Percentiles rank a stretch among this genome's conserved stretches.
Conservation (phyloP, 2,797 vertebrate genomes). For the Margarornis squamiger region DNA sequence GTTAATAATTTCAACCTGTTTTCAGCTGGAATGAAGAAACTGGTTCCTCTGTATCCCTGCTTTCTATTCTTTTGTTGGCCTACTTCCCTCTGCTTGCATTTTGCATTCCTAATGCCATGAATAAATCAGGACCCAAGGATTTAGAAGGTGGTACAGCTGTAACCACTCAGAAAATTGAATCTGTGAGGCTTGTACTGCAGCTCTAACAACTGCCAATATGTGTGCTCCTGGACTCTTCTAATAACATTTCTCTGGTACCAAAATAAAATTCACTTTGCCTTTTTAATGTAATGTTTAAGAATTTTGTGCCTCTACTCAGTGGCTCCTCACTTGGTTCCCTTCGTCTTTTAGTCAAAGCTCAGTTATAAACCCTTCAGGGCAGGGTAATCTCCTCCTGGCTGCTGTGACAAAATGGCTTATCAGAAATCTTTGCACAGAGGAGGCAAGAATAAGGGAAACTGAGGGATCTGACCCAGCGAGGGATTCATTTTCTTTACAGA, state of each 20-base stretch:
- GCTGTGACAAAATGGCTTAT: not conserved
- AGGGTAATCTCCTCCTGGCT: not conserved
- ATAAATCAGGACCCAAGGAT: slow-evolving; percentile 68
- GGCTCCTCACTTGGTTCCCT: not conserved
- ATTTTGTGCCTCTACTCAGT: not conserved
- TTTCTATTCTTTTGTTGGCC: slow-evolving; percentile 63
- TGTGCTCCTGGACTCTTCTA: not conserved
- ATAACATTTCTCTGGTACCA: not conserved
- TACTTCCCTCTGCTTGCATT: slow-evolving; percentile 68
- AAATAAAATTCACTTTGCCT: not conserved
- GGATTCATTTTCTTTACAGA: not conserved
- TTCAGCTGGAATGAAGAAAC: slow-evolving; percentile 57
- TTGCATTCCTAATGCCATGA: slow-evolving; percentile 68
- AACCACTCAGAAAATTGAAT: slow-evolving; percentile 54
- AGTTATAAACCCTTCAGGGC: not conserved
- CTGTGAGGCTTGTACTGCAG: slow-evolving; percentile 24
- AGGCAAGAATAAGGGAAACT: not conserved
- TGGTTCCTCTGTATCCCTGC: slow-evolving; percentile 51
- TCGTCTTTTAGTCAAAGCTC: not conserved
- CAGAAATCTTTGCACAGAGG: not conserved
- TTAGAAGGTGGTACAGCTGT: slow-evolving; percentile 66
- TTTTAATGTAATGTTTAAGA: not conserved
- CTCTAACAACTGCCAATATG: not conserved
- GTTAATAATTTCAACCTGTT: slow-evolving; percentile 67
- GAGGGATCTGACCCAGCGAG: not conserved